A percentile compares a stretch with the other conserved stretches of the same genome.
phyloP scores from a whole-genome alignment of 2,888 invertebrate species.

The Shargacucullia verbasci region DNA sequence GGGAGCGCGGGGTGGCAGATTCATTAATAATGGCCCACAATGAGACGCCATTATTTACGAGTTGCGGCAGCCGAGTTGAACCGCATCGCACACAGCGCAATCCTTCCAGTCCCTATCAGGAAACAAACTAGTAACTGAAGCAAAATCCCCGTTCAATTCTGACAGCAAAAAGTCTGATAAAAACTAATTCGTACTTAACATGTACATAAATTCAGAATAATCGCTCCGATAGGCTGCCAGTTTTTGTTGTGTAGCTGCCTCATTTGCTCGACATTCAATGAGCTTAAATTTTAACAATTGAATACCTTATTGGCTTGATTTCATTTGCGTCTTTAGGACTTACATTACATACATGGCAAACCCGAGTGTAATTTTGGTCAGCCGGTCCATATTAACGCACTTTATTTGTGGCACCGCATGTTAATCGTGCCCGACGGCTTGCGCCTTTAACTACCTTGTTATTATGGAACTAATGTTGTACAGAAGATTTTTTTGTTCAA shows the following conservation, averaged over 20 bases:
- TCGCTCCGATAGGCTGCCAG: conserved; percentile 27
- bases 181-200: conserved; percentile 20
- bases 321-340: conserved; percentile 58
- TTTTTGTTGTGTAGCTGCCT: conserved; percentile 55
- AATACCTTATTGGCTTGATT: conserved; percentile 67
- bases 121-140: conserved; percentile 46
- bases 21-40: conserved; percentile 88
- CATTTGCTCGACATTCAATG: conserved; percentile 67
- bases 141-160: conserved; percentile 32
- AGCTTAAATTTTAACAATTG: conserved; percentile 73
- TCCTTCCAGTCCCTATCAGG: conserved; percentile 60
- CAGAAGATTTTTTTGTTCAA: too few relatives aligned
- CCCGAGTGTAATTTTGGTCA: conserved; percentile 57
- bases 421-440: conserved; percentile 46
- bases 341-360: conserved; percentile 66
- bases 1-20: conserved; percentile 78
- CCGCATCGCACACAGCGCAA: conserved; percentile 72
- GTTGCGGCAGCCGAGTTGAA: conserved; percentile 79
- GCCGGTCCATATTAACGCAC: conserved; percentile 46
- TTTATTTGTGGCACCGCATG: conserved; percentile 30
- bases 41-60: conserved; percentile 88
- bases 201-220: conserved; percentile 27
- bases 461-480: too few relatives aligned
- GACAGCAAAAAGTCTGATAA: conserved; percentile 30
- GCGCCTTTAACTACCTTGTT: conserved; percentile 1